Percentiles rank a stretch among this genome's conserved stretches.
Evolutionary conservation across 2,797 vertebrate genomes (phyloP).

Genomic region (Catostomus latipinnis): DNA sequence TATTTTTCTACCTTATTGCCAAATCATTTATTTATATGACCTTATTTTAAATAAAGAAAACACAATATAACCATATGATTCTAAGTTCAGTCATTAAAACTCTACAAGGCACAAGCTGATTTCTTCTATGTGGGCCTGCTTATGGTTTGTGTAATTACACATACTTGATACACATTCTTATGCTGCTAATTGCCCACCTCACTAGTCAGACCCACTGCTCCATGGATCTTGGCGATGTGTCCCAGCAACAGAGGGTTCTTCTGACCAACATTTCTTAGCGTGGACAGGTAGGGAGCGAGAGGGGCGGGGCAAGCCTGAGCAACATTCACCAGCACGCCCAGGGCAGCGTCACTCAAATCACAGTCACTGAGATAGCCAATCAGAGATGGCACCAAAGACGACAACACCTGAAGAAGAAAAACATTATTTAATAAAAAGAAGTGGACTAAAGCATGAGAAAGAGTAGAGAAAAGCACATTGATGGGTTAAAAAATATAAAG

Average conservation of each 20-base stretch:
- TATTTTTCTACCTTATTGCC: too few species aligned
- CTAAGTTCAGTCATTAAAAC: too few species aligned
- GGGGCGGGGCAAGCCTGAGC: slow-evolving; percentile 84
- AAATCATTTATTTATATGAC: too few species aligned
- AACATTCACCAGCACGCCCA: slow-evolving; percentile 83
- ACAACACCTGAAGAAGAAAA: slow-evolving; percentile 78
- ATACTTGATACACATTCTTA: too few species aligned
- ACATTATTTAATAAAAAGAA: background rate
- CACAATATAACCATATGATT: too few species aligned
- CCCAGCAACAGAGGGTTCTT: slow-evolving; percentile 81
- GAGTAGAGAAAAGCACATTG: too few species aligned
- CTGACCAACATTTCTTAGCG: slow-evolving; percentile 81
- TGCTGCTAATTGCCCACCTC: slow-evolving; percentile 76
- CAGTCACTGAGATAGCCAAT: slow-evolving; percentile 80
- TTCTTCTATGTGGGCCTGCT: too few species aligned
- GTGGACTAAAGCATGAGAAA: too few species aligned
- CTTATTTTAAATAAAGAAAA: too few species aligned
- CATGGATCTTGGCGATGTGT: slow-evolving; percentile 89
- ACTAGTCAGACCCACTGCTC: slow-evolving; percentile 85
- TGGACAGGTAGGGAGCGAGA: slow-evolving; percentile 80
- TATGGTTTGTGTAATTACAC: too few species aligned
- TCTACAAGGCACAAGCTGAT: too few species aligned
- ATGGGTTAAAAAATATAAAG: too few species aligned
- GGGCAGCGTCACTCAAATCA: slow-evolving; percentile 78
- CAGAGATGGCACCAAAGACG: slow-evolving; percentile 83